Conservation (phyloP, 2,797 vertebrate species). For the Myiotriccus ornatus region DNA sequence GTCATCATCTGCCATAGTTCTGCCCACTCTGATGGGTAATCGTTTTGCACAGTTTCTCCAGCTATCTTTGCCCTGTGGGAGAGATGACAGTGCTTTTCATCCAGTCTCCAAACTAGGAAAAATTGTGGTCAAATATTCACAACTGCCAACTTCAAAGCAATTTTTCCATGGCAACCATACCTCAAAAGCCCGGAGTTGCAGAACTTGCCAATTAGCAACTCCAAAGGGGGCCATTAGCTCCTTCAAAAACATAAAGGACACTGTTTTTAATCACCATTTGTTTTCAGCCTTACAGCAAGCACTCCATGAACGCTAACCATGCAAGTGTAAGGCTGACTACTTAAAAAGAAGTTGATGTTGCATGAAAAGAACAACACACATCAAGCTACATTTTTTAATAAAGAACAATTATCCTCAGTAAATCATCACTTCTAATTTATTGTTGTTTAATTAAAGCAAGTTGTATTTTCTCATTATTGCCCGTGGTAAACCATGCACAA, state of each 20-base stretch:
- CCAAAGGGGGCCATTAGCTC: constrained; percentile 83
- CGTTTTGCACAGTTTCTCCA: constrained; percentile 39
- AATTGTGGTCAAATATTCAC: constrained; percentile 75
- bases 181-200: constrained; percentile 80
- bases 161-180: constrained; percentile 82
- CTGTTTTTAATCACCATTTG: constrained; percentile 63
- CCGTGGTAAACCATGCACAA: background rate
- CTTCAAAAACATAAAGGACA: constrained; percentile 73
- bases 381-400: constrained; percentile 27
- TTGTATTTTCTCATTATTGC: background rate
- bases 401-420: constrained; percentile 45
- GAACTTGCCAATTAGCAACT: constrained; percentile 88
- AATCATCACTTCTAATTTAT: constrained; percentile 31
- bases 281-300: constrained; percentile 55
- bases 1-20: background rate
- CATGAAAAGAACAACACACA: constrained; percentile 46
- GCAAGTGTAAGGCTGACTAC: background rate
- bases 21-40: constrained; percentile 48
- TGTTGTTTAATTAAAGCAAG: constrained; percentile 57
- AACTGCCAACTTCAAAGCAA: constrained; percentile 85
- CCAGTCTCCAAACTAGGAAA: constrained; percentile 54
- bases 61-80: constrained; percentile 53
- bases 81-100: constrained; percentile 70
- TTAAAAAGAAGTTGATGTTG: constrained; percentile 49
- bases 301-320: background rate